Conservation (phyloP, 2,797 vertebrate species). For the Huso huso region DNA sequence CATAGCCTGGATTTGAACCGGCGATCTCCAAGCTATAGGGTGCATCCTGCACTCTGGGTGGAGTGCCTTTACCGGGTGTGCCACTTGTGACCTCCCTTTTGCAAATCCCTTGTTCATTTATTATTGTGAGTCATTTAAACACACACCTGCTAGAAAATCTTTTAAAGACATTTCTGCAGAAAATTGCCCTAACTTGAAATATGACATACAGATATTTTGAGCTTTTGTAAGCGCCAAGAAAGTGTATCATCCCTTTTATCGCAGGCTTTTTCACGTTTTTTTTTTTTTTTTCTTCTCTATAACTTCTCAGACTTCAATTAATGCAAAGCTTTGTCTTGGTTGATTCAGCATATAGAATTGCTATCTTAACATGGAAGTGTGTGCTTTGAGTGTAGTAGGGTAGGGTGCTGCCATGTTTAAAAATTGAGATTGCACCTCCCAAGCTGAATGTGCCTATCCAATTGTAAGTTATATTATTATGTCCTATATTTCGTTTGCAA, state of each 20-base stretch:
- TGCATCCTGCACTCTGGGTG: too few species aligned
- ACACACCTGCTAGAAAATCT: neutral
- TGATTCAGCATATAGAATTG: constrained; percentile 8
- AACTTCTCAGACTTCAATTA: neutral
- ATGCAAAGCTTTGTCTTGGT: constrained; percentile 6
- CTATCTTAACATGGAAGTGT: constrained; percentile 6
- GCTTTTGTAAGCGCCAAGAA: neutral
- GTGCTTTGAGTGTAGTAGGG: neutral
- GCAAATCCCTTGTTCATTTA: neutral
- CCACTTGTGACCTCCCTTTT: too few species aligned
- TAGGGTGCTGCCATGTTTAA: neutral
- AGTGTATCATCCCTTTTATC: neutral
- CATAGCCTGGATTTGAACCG: too few species aligned
- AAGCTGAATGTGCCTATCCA: neutral
- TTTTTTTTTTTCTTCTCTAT: neutral
- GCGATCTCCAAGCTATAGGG: too few species aligned
- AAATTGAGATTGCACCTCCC: constrained; percentile 8
- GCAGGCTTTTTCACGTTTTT: neutral
- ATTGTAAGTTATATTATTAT: too few species aligned
- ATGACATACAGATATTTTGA: neutral
- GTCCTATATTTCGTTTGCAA: too few species aligned
- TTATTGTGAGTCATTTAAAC: constrained; percentile 1
- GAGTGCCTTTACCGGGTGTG: too few species aligned
- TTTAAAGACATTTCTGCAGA: neutral
- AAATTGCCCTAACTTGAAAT: neutral